Evolutionary conservation across 2,113 vertebrate genomes (phyloP).

Genomic region (Malurus cyaneus): DNA sequence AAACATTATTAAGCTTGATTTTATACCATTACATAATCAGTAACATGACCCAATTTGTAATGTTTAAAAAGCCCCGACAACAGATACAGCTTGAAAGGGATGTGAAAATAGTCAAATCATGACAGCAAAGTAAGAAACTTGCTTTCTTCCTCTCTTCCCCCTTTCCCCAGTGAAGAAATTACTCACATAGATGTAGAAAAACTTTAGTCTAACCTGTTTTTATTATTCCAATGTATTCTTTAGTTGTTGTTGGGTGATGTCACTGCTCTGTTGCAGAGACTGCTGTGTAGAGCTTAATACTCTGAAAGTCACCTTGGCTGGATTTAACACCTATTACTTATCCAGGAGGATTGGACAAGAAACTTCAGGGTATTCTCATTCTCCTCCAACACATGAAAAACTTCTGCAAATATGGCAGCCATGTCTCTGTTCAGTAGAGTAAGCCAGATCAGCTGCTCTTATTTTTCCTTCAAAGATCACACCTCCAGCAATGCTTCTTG

Average conservation of each 20-base stretch:
- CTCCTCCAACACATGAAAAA: background rate
- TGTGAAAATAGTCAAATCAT: background rate
- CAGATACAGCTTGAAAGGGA: background rate
- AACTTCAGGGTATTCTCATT: background rate
- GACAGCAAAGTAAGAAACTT: background rate
- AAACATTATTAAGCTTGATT: background rate
- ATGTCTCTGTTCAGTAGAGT: background rate
- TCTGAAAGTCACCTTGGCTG: background rate
- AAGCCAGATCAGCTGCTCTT: background rate
- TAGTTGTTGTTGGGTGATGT: background rate
- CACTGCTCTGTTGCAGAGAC: background rate
- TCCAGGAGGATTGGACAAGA: background rate
- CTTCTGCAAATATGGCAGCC: background rate
- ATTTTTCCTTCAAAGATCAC: background rate
- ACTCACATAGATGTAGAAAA: background rate
- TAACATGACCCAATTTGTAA: rapidly evolving
- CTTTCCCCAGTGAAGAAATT: rapidly evolving
- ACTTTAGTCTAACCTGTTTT: background rate
- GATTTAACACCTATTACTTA: background rate
- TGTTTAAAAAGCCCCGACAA: background rate
- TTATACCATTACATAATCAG: background rate
- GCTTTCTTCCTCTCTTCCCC: background rate
- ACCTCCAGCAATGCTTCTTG: background rate
- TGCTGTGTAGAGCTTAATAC: background rate
- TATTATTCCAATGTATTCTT: background rate